A percentile compares a stretch with the other conserved stretches of the same genome.
phyloP scores from a whole-genome alignment of 35 echinoderm and acorn worm genomes.

The Diadema setosum region DNA sequence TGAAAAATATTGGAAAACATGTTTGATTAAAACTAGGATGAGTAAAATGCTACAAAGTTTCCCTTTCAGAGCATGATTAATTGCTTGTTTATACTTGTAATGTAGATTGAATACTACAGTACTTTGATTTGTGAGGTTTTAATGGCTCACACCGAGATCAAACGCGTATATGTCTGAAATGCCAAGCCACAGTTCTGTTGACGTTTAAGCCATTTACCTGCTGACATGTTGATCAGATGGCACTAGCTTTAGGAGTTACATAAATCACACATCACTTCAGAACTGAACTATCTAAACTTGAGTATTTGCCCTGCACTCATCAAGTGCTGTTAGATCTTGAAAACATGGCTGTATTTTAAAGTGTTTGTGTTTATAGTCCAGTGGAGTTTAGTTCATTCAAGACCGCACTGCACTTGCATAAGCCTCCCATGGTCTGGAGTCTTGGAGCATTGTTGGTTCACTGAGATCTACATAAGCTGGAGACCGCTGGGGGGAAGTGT shows the following conservation, averaged over 20 bases:
- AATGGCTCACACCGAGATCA: too few species aligned
- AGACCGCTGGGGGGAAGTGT: conserved; percentile 42
- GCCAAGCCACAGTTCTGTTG: not conserved
- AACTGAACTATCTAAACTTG: not conserved
- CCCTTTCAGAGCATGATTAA: not conserved
- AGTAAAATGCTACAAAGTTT: too few species aligned
- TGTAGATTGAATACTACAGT: not conserved
- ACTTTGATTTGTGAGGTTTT: conserved; percentile 23
- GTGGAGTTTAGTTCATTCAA: conserved; percentile 20
- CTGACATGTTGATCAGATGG: not conserved
- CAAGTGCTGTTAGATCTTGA: not conserved
- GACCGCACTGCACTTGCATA: conserved; percentile 50
- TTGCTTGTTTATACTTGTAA: not conserved
- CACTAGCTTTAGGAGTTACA: too few species aligned
- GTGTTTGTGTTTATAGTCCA: not conserved
- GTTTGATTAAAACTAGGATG: too few species aligned
- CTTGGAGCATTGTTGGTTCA: conserved; percentile 37
- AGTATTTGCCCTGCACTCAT: not conserved
- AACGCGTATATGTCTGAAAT: too few species aligned
- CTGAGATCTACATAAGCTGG: conserved; percentile 49
- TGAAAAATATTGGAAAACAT: too few species aligned
- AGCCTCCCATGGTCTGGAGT: conserved; percentile 74
- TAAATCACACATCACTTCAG: conserved; percentile 12
- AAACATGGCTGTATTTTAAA: not conserved
- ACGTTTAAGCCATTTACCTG: not conserved